Percentiles rank a stretch among this genome's conserved stretches.
Evolutionary conservation across 2,797 vertebrate genomes (phyloP).

Genomic region (Jordanella pulchra): DNA sequence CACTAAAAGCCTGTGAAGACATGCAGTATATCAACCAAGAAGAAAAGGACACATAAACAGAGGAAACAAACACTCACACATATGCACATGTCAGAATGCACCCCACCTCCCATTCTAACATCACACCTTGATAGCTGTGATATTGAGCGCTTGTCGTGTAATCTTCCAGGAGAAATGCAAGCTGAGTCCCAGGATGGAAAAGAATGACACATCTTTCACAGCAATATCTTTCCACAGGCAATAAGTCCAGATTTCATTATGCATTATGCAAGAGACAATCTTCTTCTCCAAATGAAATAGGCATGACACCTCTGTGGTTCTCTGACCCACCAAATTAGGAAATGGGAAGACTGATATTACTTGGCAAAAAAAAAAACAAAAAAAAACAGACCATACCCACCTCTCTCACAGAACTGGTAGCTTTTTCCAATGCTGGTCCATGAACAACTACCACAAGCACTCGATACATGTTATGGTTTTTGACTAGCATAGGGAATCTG

Average conservation of each 20-base stretch:
- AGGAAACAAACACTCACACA: constrained; percentile 14
- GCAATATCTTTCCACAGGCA: constrained; percentile 58
- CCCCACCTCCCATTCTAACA: constrained; percentile 16
- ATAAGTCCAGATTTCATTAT: constrained; percentile 71
- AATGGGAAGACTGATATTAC: constrained; percentile 49
- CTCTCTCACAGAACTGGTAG: constrained; percentile 10
- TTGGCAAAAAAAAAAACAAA: constrained; percentile 39
- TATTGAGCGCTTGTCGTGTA: constrained; percentile 60
- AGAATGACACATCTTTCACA: constrained; percentile 41
- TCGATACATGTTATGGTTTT: constrained; percentile 48
- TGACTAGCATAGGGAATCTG: constrained; percentile 30
- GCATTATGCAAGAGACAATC: constrained; percentile 75
- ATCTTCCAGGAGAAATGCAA: constrained; percentile 62
- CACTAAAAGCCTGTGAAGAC: constrained; percentile 8
- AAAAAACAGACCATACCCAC: constrained; percentile 38
- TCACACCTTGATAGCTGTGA: constrained; percentile 59
- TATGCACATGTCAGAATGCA: constrained; percentile 11
- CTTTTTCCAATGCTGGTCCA: constrained; percentile 14
- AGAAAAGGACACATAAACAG: neutral
- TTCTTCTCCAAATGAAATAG: constrained; percentile 66
- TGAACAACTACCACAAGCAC: constrained; percentile 17
- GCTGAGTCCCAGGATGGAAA: constrained; percentile 58
- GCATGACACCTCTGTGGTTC: constrained; percentile 48
- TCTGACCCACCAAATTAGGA: constrained; percentile 48
- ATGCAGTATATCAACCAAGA: neutral